Percentiles rank a stretch among this genome's conserved stretches.
These are phyloP conservation scores for Thalassarche chlororhynchos DNA, from an alignment of 2,113 vertebrate species.

Conservation along the genomic window DNA sequence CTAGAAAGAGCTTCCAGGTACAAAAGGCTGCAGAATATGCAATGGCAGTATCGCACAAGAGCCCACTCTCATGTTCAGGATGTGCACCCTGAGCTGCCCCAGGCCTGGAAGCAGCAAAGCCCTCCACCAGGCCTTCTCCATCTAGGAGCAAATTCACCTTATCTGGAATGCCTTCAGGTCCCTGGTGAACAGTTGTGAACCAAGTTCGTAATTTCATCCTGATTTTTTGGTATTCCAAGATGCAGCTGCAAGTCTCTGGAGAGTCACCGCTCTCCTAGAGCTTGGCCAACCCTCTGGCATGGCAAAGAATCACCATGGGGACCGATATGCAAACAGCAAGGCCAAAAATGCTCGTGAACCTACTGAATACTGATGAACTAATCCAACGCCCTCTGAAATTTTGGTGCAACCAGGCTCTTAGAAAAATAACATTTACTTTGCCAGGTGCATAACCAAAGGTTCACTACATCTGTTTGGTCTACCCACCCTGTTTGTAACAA, in stretches of 20 bases:
- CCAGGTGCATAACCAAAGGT: neutral
- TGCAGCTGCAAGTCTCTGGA: neutral
- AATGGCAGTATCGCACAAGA: neutral
- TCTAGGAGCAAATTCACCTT: neutral
- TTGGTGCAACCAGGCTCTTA: neutral
- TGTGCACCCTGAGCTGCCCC: neutral
- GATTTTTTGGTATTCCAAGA: neutral
- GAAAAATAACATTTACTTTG: neutral
- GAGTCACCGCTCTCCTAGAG: neutral
- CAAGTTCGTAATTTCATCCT: neutral
- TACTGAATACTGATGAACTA: slow-evolving; percentile 2
- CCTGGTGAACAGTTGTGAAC: neutral
- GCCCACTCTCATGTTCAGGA: neutral
- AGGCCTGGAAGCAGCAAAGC: neutral
- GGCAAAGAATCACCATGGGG: neutral
- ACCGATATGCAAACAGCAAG: neutral
- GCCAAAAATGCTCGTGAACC: neutral
- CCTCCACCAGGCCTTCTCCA: neutral
- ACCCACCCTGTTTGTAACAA: neutral
- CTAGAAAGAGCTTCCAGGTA: neutral
- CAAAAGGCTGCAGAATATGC: neutral
- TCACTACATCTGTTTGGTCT: neutral
- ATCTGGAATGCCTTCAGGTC: neutral
- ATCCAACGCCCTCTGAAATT: neutral
- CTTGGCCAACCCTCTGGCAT: neutral